Evolutionary conservation across 2,113 vertebrate species (phyloP), one percentile per base, ranked within the genome.

Genomic region (Scytalopus superciliaris): DNA sequence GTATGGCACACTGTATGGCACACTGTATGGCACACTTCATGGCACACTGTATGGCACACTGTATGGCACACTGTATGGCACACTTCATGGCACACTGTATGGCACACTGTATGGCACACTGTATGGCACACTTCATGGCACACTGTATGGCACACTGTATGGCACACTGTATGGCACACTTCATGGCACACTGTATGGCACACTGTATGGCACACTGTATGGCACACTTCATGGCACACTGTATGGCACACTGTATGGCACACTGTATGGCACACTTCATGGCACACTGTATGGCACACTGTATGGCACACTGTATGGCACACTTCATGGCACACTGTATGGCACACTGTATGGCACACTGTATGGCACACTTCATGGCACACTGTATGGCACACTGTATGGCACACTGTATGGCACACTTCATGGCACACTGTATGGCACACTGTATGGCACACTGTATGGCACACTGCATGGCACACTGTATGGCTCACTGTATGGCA

Each of bases 381-480:
- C 57, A 9, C 0, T 12, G 35, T 9, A 0, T 39, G n/a, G 56
- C 30, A 55, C 50, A 14, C 3, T 12, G 16, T 12, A 0, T 7
- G 39, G 33, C 39, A 33, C 66, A 1, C 19, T 6, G 24, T 5
- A 3, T 31, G 63, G 31, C 44, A 56, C 53, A 33, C 19, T 55
- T 18, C 4, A 2, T 33, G 64, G 33, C 35, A 40, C 57, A 7
- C 0, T 12, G 35, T 9, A 0, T 39, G 44, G 56, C 30, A 55
- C 50, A 10, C 3, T 1, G 19, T 21, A 10, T 47, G 47, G 47
- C 47, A 47, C 2, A 9, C 35, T 12, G 56, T 28, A 15, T 52
- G 25, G 50, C 50, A 52, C 50, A 14, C 25, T 53, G 15, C 17
- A 10, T 52, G 52, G 30, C 42, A 45, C 73, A 23, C 0, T 4